Percentiles rank a stretch among this genome's conserved stretches.
Evolutionary conservation across 1,140 invertebrate genomes (phyloP).

Genomic region (Orchesella cincta): DNA sequence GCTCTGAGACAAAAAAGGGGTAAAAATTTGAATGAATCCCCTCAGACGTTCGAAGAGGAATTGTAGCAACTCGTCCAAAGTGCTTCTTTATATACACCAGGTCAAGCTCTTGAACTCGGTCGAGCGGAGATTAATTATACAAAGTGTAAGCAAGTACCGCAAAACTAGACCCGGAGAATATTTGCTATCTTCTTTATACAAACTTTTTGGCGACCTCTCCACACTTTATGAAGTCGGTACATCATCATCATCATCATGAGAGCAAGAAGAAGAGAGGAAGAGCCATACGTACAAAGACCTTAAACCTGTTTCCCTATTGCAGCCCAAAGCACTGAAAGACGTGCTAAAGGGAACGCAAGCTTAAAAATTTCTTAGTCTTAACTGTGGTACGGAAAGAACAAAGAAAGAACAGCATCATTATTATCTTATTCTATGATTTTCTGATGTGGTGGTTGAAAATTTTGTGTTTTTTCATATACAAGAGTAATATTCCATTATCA

Average conservation of each 20-base stretch:
- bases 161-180: conserved; percentile 49
- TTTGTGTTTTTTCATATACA: too few relatives aligned
- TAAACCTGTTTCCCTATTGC: conserved; percentile 46
- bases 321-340: too few relatives aligned
- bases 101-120: conserved; percentile 51
- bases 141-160: not conserved
- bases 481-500: not conserved
- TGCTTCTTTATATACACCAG: conserved; percentile 51
- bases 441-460: too few relatives aligned
- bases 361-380: not conserved
- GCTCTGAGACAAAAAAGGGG: conserved; percentile 39
- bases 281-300: conserved; percentile 48
- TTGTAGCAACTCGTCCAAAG: conserved; percentile 43
- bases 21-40: conserved; percentile 40
- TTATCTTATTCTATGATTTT: too few relatives aligned
- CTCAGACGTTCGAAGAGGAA: conserved; percentile 50
- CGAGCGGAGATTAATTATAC: conserved; percentile 49
- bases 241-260: too few relatives aligned
- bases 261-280: not conserved
- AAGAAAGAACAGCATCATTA: not conserved
- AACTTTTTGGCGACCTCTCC: not conserved
- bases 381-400: not conserved
- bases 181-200: not conserved
- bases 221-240: too few relatives aligned
- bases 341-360: conserved; percentile 16